Conservation (phyloP, 2,113 vertebrate genomes). For the Maylandia zebra region DNA sequence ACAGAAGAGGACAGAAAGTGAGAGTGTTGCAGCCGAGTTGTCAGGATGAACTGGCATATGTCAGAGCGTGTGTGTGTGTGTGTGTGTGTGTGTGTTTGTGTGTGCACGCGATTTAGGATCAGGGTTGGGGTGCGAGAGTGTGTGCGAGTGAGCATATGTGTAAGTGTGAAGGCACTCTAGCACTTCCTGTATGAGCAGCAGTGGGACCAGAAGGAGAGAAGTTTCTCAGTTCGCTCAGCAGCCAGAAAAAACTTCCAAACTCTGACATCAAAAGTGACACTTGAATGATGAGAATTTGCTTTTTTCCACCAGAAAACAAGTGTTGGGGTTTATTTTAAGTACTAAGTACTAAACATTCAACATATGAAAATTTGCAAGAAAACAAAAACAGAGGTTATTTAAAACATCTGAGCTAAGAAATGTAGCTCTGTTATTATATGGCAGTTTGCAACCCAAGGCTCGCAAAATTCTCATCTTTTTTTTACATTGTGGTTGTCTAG, state of each 20-base stretch:
- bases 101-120: background rate
- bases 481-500: background rate
- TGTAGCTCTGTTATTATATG: background rate
- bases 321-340: background rate
- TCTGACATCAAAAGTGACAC: background rate
- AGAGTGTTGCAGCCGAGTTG: background rate
- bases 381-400: background rate
- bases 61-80: background rate
- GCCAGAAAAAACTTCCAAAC: background rate
- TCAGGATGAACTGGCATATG: background rate
- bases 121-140: background rate
- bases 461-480: background rate
- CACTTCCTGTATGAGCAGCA: conserved; percentile 35
- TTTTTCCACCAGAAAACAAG: background rate
- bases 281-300: background rate
- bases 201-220: conserved; percentile 11
- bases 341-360: background rate
- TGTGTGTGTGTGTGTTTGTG: background rate
- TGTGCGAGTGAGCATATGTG: background rate
- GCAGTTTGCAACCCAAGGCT: background rate
- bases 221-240: background rate
- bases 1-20: background rate
- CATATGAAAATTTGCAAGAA: background rate
- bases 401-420: background rate
- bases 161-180: conserved; percentile 8